Evolutionary conservation across 2,113 vertebrate species (phyloP).

Genomic region (Sterna hirundo): DNA sequence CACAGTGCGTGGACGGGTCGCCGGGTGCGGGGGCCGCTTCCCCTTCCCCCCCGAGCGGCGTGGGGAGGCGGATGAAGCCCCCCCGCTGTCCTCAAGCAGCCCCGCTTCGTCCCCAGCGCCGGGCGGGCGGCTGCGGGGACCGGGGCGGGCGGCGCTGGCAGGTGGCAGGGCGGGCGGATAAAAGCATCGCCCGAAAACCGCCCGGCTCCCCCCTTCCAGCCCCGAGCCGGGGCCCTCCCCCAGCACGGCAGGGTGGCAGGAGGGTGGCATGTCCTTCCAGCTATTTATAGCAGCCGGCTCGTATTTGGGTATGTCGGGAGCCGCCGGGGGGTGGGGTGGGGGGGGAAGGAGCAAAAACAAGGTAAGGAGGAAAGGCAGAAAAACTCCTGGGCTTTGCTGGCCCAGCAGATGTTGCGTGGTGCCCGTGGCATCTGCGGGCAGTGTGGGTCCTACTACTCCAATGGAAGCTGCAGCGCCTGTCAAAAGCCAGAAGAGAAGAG

Average conservation of each 20-base stretch:
- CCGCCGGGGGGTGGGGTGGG: background rate
- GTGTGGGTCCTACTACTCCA: background rate
- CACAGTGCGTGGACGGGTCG: no score
- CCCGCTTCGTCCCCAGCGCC: background rate
- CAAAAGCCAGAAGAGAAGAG: background rate
- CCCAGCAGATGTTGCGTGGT: rapidly evolving
- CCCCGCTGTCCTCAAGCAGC: background rate
- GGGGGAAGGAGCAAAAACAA: background rate
- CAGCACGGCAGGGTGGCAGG: background rate
- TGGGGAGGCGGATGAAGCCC: background rate
- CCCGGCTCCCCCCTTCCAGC: no score
- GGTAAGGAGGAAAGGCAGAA: background rate
- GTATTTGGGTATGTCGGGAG: background rate
- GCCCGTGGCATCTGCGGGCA: background rate
- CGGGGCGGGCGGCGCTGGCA: background rate
- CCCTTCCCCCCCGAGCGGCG: background rate
- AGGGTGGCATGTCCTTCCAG: background rate
- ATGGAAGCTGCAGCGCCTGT: background rate
- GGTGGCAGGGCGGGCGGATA: background rate
- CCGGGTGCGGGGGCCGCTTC: background rate
- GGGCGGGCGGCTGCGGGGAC: background rate
- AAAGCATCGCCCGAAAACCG: background rate
- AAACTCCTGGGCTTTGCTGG: background rate
- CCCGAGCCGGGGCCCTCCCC: background rate
- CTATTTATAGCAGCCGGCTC: background rate